phyloP scores from a whole-genome alignment of 1,140 invertebrate species.

The Epicauta chinensis region DNA sequence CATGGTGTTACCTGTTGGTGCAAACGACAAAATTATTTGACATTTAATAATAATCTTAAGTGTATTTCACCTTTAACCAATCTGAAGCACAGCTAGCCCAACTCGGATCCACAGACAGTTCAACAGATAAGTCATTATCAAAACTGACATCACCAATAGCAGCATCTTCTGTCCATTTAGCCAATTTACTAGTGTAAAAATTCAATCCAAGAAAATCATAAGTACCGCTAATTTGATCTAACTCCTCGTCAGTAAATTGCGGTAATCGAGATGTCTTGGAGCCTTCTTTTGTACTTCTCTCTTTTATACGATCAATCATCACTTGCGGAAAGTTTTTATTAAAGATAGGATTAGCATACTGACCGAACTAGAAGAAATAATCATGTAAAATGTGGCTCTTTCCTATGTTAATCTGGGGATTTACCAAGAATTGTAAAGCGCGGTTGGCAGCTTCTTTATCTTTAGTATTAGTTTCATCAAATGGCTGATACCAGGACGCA shows the following conservation, averaged over 20 bases:
- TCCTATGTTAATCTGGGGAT: neutral
- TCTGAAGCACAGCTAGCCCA: neutral
- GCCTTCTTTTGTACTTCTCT: conserved; percentile 53
- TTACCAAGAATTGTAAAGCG: conserved; percentile 18
- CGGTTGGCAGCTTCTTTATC: conserved; percentile 21
- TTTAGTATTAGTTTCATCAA: neutral
- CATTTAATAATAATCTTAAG: no score
- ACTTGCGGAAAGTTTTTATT: conserved; percentile 57
- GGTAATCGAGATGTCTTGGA: conserved; percentile 51
- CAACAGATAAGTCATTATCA: neutral
- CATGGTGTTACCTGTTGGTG: conserved; percentile 18
- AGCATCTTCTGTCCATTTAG: neutral
- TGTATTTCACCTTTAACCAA: no score
- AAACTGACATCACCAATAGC: no score
- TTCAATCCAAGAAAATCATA: conserved; percentile 59
- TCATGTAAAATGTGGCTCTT: no score
- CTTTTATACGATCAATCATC: conserved; percentile 50
- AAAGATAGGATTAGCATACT: conserved; percentile 58
- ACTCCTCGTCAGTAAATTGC: conserved; percentile 54
- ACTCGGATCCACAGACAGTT: no score
- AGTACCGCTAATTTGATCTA: conserved; percentile 50
- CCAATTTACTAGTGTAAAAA: conserved; percentile 45
- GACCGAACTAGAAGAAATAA: conserved; percentile 45
- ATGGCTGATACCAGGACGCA: conserved; percentile 13
- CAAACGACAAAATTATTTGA: no score